Evolutionary conservation across 2,888 invertebrate genomes (phyloP).

Genomic region (Zaprionus bogoriensis): DNA sequence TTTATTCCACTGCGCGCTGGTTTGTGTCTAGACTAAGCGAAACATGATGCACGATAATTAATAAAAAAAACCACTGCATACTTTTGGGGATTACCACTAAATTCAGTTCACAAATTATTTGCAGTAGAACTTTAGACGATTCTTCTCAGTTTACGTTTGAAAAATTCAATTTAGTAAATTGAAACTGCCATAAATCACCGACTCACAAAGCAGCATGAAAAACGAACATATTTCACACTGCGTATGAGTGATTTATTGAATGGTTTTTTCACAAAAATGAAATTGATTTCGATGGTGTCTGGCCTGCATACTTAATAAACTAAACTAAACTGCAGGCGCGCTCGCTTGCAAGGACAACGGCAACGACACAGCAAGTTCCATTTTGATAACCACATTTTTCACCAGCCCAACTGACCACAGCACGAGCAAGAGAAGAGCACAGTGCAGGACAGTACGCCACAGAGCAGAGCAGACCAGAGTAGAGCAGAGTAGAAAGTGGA

Average conservation of each 20-base stretch:
- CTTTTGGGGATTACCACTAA: slow-evolving; percentile 33
- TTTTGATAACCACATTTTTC: slow-evolving; percentile 33
- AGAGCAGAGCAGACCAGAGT: not conserved
- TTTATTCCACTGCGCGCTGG: slow-evolving; percentile 5
- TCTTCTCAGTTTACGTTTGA: not conserved
- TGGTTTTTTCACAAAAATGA: slow-evolving; percentile 28
- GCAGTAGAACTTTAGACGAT: not conserved
- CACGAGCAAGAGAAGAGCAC: not conserved
- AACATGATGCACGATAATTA: not conserved
- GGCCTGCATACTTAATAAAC: slow-evolving; percentile 59
- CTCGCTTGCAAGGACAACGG: slow-evolving; percentile 33
- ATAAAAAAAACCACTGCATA: slow-evolving; percentile 31
- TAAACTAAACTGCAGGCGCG: slow-evolving; percentile 34
- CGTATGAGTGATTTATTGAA: slow-evolving; percentile 72
- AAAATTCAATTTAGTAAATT: not conserved
- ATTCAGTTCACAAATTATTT: not conserved
- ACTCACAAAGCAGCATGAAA: slow-evolving; percentile 5
- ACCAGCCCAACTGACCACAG: slow-evolving; percentile 24
- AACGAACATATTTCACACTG: slow-evolving; percentile 37
- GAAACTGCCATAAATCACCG: slow-evolving; percentile 24
- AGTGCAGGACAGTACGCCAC: not conserved
- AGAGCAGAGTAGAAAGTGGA: slow-evolving; percentile 10
- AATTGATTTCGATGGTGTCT: slow-evolving; percentile 63
- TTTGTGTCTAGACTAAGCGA: slow-evolving; percentile 30
- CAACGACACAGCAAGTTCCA: not conserved